Evolutionary conservation across 1,140 invertebrate species (phyloP), one percentile per base, ranked within the genome.

Genomic region (Pseudomyrmex flavicornis): DNA sequence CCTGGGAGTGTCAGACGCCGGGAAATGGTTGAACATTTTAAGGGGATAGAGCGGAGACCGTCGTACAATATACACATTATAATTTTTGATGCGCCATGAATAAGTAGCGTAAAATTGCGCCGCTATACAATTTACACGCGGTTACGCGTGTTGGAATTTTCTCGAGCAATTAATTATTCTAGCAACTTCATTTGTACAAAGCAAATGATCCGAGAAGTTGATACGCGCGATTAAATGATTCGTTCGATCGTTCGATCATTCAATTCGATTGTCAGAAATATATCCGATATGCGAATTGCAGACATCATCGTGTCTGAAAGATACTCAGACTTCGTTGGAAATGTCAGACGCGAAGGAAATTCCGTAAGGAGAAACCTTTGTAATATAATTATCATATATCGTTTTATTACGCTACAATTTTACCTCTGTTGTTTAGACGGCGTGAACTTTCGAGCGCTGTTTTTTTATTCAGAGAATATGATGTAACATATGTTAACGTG

Each of bases 341-440:
- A 59, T 84, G 50, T 69, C 46, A 82, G 35, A 26, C 20, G 76
- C 17, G 2, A 8, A n/a, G 12, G 48, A 56, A 63, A 82, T 63
- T 52, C 52, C 17, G 7, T 35, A 7, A 22, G 35, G 15, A n/a
- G 52, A 26, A 73, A 68, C 52, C 58, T 46, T 74, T 85, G 56
- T 70, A n/a, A 20, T 54, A 46, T 66, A 74, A 85, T 85, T 46
- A 83, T 83, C 20, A 61, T 35, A 52, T 48, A 35, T 35, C 35
- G 35, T 8, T 82, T 73, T 48, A 59, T 70, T 52, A 52, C 61
- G 26, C 15, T 52, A 59, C 66, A 73, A 85, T 85, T 74, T 26
- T 50, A 54, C 44, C 50, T 77, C 26, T 54, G 50, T 68, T n/a
- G 54, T 59, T 58, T 35, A 50, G 1, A 46, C 59, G 54, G 68